These are phyloP conservation scores for Andrena haemorrhoa DNA, from an alignment of 2,888 invertebrate species.

Conservation along the genomic window DNA sequence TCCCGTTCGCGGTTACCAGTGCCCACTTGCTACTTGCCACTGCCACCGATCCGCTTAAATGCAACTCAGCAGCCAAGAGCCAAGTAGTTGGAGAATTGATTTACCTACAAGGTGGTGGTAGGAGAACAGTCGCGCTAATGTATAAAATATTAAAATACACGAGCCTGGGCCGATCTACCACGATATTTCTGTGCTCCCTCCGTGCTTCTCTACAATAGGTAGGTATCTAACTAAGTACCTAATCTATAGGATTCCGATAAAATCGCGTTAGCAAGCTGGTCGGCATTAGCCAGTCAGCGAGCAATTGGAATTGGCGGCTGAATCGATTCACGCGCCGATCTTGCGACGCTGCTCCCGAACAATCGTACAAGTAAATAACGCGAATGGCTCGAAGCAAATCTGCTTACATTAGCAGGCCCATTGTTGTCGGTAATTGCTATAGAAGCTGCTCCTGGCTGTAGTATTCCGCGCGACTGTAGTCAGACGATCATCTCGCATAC, in stretches of 20 bases:
- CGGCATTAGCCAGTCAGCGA: conserved; percentile 33
- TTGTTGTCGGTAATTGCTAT: conserved; percentile 69
- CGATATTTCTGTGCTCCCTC: neutral
- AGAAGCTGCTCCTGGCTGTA: conserved; percentile 33
- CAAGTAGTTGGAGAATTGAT: conserved; percentile 65
- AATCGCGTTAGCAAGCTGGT: conserved; percentile 45
- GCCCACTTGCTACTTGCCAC: neutral
- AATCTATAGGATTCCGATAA: conserved; percentile 64
- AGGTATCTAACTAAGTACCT: too few relatives aligned
- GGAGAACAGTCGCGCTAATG: conserved; percentile 49
- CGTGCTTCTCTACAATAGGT: conserved; percentile 25
- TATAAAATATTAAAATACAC: conserved; percentile 70
- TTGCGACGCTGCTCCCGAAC: conserved; percentile 20
- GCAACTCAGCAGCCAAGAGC: conserved; percentile 57
- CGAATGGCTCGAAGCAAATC: conserved; percentile 67
- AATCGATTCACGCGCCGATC: conserved; percentile 57
- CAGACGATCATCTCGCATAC: conserved; percentile 53
- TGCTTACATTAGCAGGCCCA: conserved; percentile 69
- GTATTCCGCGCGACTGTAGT: neutral
- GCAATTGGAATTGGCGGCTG: conserved; percentile 25
- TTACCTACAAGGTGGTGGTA: conserved; percentile 63
- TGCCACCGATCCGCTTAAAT: conserved; percentile 62
- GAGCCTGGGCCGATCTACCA: conserved; percentile 36
- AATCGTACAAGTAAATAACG: conserved; percentile 69
- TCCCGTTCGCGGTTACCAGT: conserved; percentile 45